Evolutionary conservation across 2,797 vertebrate species (phyloP), one percentile per base, ranked within the genome.

Genomic region (Urophycis tenuis): DNA sequence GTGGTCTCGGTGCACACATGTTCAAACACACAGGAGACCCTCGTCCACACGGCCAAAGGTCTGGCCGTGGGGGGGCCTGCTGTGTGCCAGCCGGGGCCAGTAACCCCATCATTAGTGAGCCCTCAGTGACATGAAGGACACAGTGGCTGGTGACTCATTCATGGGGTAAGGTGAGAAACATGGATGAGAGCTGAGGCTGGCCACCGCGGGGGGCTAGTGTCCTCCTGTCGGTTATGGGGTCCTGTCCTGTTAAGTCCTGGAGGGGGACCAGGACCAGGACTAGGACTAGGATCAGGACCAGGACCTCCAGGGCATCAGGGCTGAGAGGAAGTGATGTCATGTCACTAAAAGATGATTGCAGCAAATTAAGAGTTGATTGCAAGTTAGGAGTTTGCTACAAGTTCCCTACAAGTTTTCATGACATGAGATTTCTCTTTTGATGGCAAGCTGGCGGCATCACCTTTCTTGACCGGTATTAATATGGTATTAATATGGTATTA

Each of bases 101-200:
- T 86, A 88, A 90, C 81, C 81, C 85, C 81, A 89, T 82, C 83
- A 87, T 84, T 84, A 83, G 81, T 72, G 74, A 77, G 84, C 71
- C 83, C 86, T 91, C 86, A 82, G 81, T 91, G 85, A 81, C 85
- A 82, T 88, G 84, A 89, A 84, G 83, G 85, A 89, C 87, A 82
- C 77, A 78, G 77, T 74, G 74, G 60, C 87, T 88, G 74, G 86
- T 91, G 76, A 86, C 84, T 91, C 85, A 89, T 92, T 91, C 81
- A 92, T 90, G 79, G 81, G 79, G 87, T 89, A 89, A 90, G 85
- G 81, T 90, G 89, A 91, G 88, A 90, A 86, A 91, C 89, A 89
- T 87, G 82, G 84, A 82, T 77, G 74, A 77, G 80, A 72, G 31
- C 74, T 75, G 76, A 90, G 84, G 80, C 75, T 74, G 77, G 87